Base-by-base conservation (phyloP, 2,888 invertebrate species). In the Thecocarcelia acutangulata region DNA sequence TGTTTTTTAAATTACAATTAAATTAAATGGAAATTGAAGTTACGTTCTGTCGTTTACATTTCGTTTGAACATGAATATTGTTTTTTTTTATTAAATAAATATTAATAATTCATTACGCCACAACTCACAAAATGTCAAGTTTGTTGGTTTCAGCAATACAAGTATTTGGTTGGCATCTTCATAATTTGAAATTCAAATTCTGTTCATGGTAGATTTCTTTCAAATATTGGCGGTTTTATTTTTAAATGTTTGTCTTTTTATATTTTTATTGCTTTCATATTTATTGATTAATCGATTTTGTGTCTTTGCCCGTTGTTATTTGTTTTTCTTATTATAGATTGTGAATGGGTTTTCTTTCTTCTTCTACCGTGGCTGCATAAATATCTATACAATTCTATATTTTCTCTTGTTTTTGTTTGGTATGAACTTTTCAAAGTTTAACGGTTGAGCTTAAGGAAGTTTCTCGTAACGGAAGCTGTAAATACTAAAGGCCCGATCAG, bases 151-250 rank as follows among this genome's bases (percentile, higher is more conserved):
- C 2, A 21, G 46, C 13, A 61, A 42, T 54, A 54, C 33, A n/a
- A n/a, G n/a, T n/a, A n/a, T n/a, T n/a, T n/a, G n/a, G n/a, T 64
- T 74, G 48, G n/a, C 46, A 64, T 74, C 33, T 37, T 11, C 24
- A 40, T 21, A 24, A 56, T 40, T 64, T 15, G 1, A 48, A 40
- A 56, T 40, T 72, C 28, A 6, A 48, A 48, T 11, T 42, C 9
- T 50, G 37, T 28, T 44, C 3, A 54, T 9, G 9, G 4, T 8
- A 15, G n/a, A 21, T 13, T 13, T 46, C 11, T 17, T 15, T 48
- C 44, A 17, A 13, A 11, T 2, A 0, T 54, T 15, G 12, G 11
- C 44, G 61, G 21, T 28, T 13, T 42, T n/a, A 12, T 50, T 42
- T 59, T 28, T 33, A 1, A 28, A 12, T 13, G 15, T 19, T 13